Conservation (phyloP, 1,140 invertebrate genomes). For the Sitophilus oryzae region DNA sequence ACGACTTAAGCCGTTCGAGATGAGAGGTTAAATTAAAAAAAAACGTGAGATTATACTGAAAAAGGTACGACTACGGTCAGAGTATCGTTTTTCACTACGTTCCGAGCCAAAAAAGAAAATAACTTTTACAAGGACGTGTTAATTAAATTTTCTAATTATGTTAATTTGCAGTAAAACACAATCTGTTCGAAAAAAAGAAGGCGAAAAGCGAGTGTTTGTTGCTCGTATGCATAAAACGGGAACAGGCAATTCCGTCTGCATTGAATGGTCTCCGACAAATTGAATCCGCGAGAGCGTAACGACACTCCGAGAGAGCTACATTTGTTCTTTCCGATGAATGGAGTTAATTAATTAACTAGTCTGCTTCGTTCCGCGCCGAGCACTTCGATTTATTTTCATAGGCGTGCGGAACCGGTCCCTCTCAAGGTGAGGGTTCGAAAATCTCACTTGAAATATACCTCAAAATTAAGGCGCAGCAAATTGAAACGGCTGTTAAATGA, state of each 20-base stretch:
- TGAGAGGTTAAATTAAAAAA: too few relatives aligned
- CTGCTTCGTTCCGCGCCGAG: constrained; percentile 8
- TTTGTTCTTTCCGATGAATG: constrained; percentile 41
- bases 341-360: constrained; percentile 39
- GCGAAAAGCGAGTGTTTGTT: constrained; percentile 9
- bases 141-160: constrained; percentile 14
- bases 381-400: not conserved
- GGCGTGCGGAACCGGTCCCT: too few relatives aligned
- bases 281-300: constrained; percentile 38
- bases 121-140: not conserved
- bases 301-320: constrained; percentile 37
- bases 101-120: not conserved
- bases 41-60: too few relatives aligned
- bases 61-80: not conserved
- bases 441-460: too few relatives aligned
- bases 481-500: too few relatives aligned
- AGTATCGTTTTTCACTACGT: not conserved
- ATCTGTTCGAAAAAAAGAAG: constrained; percentile 12
- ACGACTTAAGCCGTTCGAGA: too few relatives aligned
- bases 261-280: constrained; percentile 35
- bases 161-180: constrained; percentile 19
- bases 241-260: constrained; percentile 34
- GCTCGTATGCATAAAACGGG: constrained; percentile 24
- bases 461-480: too few relatives aligned
- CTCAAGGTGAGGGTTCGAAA: too few relatives aligned